These are phyloP conservation scores for Sebastes taczanowskii DNA, from an alignment of 2,797 vertebrate genomes.

Conservation along the genomic window DNA sequence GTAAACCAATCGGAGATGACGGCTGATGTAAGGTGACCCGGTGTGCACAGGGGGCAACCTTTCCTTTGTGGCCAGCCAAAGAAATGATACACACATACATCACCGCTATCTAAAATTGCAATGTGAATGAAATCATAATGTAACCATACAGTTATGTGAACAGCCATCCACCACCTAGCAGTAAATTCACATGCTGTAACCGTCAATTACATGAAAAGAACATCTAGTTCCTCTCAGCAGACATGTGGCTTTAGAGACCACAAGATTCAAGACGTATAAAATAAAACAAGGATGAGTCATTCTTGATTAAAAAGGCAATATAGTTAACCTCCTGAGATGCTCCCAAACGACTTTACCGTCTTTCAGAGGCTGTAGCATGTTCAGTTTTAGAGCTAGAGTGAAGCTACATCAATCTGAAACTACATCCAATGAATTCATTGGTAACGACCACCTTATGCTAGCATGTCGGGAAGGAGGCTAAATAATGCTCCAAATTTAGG, in stretches of 20 bases:
- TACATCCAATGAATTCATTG: fast-evolving
- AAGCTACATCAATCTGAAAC: fast-evolving
- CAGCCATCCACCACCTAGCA: conserved; percentile 3
- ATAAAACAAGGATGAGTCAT: neutral
- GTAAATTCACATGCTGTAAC: conserved; percentile 32
- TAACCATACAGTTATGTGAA: conserved; percentile 20
- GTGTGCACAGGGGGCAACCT: neutral
- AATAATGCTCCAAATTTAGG: no score
- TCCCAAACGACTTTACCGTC: no score
- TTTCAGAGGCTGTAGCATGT: no score
- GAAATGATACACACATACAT: neutral
- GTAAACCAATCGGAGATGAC: conserved; percentile 42
- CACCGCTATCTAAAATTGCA: neutral
- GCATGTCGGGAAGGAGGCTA: no score
- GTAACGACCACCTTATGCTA: no score
- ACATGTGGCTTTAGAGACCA: neutral
- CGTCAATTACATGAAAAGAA: conserved; percentile 16
- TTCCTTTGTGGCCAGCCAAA: neutral
- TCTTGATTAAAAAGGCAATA: conserved; percentile 18
- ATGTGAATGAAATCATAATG: conserved; percentile 14
- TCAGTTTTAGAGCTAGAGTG: no score
- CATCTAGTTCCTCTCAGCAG: neutral
- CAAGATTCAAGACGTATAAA: neutral
- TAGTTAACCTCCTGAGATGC: no score
- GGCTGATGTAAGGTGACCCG: conserved; percentile 4